Conservation (phyloP, 1,140 invertebrate species). For the Diprion similis region DNA sequence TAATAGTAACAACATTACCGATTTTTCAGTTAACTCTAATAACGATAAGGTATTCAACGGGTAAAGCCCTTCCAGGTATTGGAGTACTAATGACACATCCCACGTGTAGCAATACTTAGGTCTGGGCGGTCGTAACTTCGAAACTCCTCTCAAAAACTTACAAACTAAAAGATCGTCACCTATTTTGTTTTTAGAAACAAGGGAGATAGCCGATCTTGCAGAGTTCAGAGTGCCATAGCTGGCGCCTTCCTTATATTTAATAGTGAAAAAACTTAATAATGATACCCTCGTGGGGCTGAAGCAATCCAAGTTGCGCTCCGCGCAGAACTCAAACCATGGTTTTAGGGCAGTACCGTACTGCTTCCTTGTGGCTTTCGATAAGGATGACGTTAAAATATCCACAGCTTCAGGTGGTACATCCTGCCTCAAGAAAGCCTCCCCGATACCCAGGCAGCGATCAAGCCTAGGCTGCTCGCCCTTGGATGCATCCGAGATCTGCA, state of each 20-base stretch:
- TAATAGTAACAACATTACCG: constrained; percentile 33
- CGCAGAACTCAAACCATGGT: constrained; percentile 27
- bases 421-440: constrained; percentile 21
- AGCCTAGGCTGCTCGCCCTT: constrained; percentile 9
- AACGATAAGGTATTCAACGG: constrained; percentile 23
- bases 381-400: constrained; percentile 20
- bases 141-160: constrained; percentile 41
- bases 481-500: constrained; percentile 20
- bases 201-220: constrained; percentile 31
- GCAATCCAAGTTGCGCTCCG: constrained; percentile 11
- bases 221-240: constrained; percentile 39
- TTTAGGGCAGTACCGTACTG: constrained; percentile 26
- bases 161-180: constrained; percentile 30
- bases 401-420: not conserved
- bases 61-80: constrained; percentile 29
- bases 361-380: constrained; percentile 21
- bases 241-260: constrained; percentile 28
- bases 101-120: constrained; percentile 42
- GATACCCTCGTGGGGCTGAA: not conserved
- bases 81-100: constrained; percentile 39
- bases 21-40: constrained; percentile 29
- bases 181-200: constrained; percentile 28
- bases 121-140: constrained; percentile 29
- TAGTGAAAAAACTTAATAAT: constrained; percentile 8
- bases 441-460: constrained; percentile 23